Evolutionary conservation across 2,888 invertebrate species (phyloP).

Genomic region (Acleris laterana): DNA sequence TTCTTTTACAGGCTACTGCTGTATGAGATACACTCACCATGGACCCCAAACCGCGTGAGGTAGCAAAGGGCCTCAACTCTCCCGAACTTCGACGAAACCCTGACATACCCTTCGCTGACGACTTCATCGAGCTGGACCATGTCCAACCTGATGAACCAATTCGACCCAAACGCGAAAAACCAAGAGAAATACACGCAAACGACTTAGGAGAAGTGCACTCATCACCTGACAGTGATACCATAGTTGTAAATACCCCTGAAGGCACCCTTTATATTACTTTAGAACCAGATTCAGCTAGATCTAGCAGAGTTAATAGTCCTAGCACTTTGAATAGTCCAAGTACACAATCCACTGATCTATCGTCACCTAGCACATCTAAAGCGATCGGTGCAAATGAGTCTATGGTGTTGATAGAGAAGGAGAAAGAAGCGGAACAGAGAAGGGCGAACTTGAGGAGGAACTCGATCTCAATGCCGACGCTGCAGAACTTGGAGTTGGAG

Average conservation of each 20-base stretch:
- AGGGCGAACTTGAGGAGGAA: constrained; percentile 83
- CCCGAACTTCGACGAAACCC: constrained; percentile 58
- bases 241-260: constrained; percentile 77
- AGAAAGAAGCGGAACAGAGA: constrained; percentile 57
- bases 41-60: constrained; percentile 53
- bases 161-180: constrained; percentile 52
- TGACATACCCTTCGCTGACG: constrained; percentile 66
- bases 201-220: constrained; percentile 70
- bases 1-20: constrained; percentile 57
- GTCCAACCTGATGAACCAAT: constrained; percentile 53
- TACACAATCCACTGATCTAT: constrained; percentile 56
- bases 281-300: constrained; percentile 65
- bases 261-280: constrained; percentile 76
- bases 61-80: constrained; percentile 71
- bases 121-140: constrained; percentile 57
- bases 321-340: constrained; percentile 48
- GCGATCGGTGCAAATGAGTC: constrained; percentile 62
- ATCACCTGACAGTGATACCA: constrained; percentile 73
- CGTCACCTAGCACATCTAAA: constrained; percentile 60
- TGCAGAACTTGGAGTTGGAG: constrained; percentile 87
- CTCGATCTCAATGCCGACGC: constrained; percentile 89
- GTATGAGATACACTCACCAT: constrained; percentile 64
- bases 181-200: constrained; percentile 60
- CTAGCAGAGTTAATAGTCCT: constrained; percentile 53
- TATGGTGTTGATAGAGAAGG: constrained; percentile 59